These are phyloP conservation scores for Eclectus roratus DNA, from an alignment of 2,113 vertebrate genomes.

Conservation along the genomic window DNA sequence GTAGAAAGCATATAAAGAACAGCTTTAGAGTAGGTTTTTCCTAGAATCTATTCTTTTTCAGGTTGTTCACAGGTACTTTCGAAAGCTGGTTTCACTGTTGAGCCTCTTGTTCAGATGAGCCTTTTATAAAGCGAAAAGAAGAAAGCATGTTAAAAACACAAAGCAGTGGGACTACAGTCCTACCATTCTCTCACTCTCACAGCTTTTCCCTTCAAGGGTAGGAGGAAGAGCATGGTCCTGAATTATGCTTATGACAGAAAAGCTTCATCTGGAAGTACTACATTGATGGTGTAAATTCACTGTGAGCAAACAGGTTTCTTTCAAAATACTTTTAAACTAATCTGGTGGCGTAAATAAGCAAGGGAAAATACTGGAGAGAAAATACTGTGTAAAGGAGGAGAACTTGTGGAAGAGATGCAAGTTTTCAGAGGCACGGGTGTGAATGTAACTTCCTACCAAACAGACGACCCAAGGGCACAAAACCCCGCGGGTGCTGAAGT, in stretches of 20 bases:
- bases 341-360: neutral
- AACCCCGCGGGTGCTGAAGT: neutral
- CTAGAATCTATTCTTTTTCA: neutral
- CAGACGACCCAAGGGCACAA: neutral
- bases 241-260: neutral
- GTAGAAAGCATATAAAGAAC: neutral
- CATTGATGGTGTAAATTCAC: neutral
- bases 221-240: neutral
- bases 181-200: neutral
- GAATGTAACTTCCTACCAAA: neutral
- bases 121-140: neutral
- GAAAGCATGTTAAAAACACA: neutral
- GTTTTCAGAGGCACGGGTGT: neutral
- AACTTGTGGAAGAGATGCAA: neutral
- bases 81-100: neutral
- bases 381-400: neutral
- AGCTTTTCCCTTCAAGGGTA: neutral
- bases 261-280: neutral
- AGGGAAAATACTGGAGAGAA: neutral
- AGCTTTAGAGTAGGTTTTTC: neutral
- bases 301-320: neutral
- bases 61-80: neutral
- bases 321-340: neutral
- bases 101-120: neutral
- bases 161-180: neutral